Conservation (phyloP, 2,797 vertebrate genomes). For the Xenentodon cancila region DNA sequence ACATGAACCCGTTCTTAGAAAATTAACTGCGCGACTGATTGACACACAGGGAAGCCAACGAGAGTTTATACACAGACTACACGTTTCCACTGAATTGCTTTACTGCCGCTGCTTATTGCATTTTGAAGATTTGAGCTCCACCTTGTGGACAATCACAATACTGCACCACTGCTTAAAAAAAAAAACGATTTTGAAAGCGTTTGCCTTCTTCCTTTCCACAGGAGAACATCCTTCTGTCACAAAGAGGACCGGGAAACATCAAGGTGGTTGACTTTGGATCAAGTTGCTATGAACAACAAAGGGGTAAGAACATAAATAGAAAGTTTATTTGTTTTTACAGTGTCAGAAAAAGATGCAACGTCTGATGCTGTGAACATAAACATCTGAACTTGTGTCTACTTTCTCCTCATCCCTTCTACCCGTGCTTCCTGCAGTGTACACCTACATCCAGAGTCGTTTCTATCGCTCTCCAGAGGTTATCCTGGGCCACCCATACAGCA, state of each 20-base stretch:
- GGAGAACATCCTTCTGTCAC: constrained; percentile 94
- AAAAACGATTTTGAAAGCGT: neutral
- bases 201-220: constrained; percentile 54
- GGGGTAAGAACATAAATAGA: constrained; percentile 77
- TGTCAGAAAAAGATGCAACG: neutral
- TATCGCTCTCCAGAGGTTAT: constrained; percentile 96
- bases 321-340: neutral
- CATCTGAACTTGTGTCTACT: neutral
- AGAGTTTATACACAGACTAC: neutral
- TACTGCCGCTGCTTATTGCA: neutral
- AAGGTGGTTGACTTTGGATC: constrained; percentile 98
- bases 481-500: constrained; percentile 91
- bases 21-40: neutral
- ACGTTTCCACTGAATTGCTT: neutral
- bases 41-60: neutral
- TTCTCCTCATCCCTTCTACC: fast-evolving
- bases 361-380: neutral
- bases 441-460: constrained; percentile 95
- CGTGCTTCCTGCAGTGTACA: constrained; percentile 82
- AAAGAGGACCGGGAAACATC: constrained; percentile 90
- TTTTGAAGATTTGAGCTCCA: constrained; percentile 21
- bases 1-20: neutral
- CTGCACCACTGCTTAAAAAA: neutral
- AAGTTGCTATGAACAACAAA: constrained; percentile 94
- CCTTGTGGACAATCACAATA: constrained; percentile 34